Evolutionary conservation across 2,888 invertebrate species (phyloP).

Genomic region (Uropetala carovei): DNA sequence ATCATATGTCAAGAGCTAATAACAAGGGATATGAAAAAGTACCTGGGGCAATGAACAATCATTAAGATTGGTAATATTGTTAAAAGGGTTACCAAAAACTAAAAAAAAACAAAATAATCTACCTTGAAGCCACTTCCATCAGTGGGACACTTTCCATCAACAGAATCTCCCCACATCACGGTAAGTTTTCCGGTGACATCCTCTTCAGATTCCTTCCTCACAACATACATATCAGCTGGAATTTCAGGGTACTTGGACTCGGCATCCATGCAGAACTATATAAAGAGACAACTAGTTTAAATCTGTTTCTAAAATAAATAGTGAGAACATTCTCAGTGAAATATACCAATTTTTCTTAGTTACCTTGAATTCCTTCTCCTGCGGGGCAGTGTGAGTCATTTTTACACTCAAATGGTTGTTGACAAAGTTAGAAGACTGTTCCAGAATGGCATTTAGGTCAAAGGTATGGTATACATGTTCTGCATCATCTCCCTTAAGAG

Average conservation of each 20-base stretch:
- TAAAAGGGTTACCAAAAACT: too few species aligned
- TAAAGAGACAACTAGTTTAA: neutral
- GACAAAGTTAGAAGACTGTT: neutral
- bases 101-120: neutral
- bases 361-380: conserved; percentile 53
- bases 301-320: neutral
- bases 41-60: neutral
- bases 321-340: too few species aligned
- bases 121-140: conserved; percentile 63
- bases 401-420: conserved; percentile 42
- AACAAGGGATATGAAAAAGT: neutral
- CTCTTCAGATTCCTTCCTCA: conserved; percentile 26
- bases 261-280: conserved; percentile 49
- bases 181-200: conserved; percentile 44
- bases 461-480: conserved; percentile 42
- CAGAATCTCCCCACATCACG: conserved; percentile 30
- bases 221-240: conserved; percentile 29
- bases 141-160: conserved; percentile 51
- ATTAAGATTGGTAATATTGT: neutral
- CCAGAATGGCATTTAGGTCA: conserved; percentile 36
- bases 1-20: neutral
- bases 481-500: conserved; percentile 45
- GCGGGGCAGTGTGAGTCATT: conserved; percentile 17
- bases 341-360: neutral
- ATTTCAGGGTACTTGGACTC: conserved; percentile 50